phyloP scores from a whole-genome alignment of 1,140 invertebrate genomes.

The Bombus consobrinus region DNA sequence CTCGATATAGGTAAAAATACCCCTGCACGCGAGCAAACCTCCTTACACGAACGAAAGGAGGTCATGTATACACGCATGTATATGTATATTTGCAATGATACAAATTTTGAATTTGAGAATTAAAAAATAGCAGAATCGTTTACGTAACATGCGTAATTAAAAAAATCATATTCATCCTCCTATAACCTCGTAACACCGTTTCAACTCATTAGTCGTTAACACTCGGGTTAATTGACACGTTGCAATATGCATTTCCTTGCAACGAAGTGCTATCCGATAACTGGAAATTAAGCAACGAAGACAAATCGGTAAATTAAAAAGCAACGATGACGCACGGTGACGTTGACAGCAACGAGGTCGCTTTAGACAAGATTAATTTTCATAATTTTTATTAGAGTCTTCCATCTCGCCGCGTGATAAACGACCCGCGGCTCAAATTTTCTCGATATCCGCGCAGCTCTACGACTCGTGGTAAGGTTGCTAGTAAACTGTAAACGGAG shows the following conservation, averaged over 20 bases:
- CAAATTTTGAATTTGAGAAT: too few relatives aligned
- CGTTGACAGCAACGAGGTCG: neutral
- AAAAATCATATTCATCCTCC: too few relatives aligned
- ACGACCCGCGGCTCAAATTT: neutral
- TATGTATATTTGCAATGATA: too few relatives aligned
- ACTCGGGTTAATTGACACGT: neutral
- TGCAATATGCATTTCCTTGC: neutral
- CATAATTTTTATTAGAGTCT: conserved; percentile 26
- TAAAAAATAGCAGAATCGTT: too few relatives aligned
- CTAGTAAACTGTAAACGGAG: neutral
- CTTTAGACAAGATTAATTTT: conserved; percentile 19
- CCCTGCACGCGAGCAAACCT: too few relatives aligned
- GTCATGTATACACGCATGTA: too few relatives aligned
- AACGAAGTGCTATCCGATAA: neutral
- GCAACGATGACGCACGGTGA: neutral
- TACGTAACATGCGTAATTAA: neutral
- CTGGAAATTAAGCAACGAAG: conserved; percentile 4
- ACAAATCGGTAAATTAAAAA: neutral
- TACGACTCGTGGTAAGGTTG: neutral
- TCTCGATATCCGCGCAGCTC: neutral
- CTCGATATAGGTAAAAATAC: too few relatives aligned
- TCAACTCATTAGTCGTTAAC: neutral
- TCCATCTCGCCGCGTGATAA: neutral
- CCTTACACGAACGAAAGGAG: too few relatives aligned
- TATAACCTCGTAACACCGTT: neutral